A percentile compares a stretch with the other conserved stretches of the same genome.
These are phyloP conservation scores for Meles meles DNA, from an alignment of 2,113 vertebrate species.

Conservation along the genomic window DNA sequence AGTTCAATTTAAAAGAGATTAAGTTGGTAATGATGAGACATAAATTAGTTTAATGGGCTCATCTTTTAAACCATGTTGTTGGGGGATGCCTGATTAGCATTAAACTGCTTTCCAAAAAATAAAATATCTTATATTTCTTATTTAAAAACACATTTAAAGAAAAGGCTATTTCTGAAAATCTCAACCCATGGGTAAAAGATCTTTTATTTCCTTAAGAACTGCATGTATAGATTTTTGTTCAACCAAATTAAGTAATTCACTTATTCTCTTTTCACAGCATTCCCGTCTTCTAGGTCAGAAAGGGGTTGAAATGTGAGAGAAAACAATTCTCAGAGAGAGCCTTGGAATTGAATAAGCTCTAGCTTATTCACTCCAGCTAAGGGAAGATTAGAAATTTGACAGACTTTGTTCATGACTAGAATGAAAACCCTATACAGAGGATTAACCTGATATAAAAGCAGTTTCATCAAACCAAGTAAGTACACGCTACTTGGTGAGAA, in stretches of 20 bases:
- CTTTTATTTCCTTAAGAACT: neutral
- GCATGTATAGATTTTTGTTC: neutral
- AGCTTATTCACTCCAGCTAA: slow-evolving; percentile 9
- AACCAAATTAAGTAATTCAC: neutral
- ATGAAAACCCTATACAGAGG: neutral
- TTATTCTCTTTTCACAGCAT: neutral
- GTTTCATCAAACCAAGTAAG: slow-evolving; percentile 30
- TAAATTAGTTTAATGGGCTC: neutral
- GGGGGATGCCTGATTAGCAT: neutral
- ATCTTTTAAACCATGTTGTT: neutral
- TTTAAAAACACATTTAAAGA: neutral
- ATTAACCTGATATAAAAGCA: slow-evolving; percentile 40
- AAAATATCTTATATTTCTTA: neutral
- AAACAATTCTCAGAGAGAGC: slow-evolving; percentile 40
- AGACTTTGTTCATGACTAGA: neutral
- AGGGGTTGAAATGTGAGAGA: slow-evolving; percentile 29
- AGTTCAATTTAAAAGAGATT: slow-evolving; percentile 26
- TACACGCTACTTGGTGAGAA: neutral
- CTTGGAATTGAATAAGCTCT: slow-evolving; percentile 29
- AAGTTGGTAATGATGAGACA: slow-evolving; percentile 3
- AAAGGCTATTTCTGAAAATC: neutral
- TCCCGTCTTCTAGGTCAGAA: slow-evolving; percentile 13
- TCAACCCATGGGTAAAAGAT: neutral
- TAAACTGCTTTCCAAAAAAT: neutral
- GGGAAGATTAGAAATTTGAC: slow-evolving; percentile 37